Conservation (phyloP, 35 echinoderm and acorn worm species). For the Apostichopus californicus region DNA sequence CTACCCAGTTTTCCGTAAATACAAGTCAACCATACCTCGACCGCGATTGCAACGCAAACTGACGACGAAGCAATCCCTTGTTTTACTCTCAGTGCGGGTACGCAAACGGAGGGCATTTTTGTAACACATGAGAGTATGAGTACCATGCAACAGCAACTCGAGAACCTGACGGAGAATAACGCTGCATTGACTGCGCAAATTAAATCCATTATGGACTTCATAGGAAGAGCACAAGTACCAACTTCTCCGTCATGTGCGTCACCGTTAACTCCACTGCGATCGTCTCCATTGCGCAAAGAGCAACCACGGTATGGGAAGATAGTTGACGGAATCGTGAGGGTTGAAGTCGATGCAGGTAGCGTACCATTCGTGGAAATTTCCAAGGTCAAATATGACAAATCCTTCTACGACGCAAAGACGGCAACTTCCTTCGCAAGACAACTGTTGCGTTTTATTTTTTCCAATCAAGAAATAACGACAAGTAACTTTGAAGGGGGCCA, state of each 20-base stretch:
- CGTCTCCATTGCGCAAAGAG: neutral
- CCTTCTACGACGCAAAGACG: conserved; percentile 7
- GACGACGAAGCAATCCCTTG: too few species aligned
- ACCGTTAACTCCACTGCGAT: neutral
- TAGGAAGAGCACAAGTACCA: neutral
- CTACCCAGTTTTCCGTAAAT: too few species aligned
- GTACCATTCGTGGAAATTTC: conserved; percentile 13
- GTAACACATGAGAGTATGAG: neutral
- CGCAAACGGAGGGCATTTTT: conserved; percentile 24
- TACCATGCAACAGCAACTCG: neutral
- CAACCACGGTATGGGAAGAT: neutral
- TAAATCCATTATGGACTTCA: neutral
- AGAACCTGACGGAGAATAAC: neutral
- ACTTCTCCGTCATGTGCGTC: neutral
- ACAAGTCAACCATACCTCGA: too few species aligned
- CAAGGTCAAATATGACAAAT: neutral
- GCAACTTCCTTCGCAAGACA: conserved; percentile 27
- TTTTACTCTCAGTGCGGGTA: neutral
- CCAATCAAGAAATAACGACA: neutral
- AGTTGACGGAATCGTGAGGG: neutral
- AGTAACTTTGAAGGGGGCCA: conserved; percentile 39
- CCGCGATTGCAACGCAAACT: too few species aligned
- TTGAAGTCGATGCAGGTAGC: neutral
- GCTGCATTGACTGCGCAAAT: neutral
- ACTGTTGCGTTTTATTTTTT: neutral